phyloP scores from a whole-genome alignment of 2,888 invertebrate species.

The Scaptodrosophila latifasciaeformis region DNA sequence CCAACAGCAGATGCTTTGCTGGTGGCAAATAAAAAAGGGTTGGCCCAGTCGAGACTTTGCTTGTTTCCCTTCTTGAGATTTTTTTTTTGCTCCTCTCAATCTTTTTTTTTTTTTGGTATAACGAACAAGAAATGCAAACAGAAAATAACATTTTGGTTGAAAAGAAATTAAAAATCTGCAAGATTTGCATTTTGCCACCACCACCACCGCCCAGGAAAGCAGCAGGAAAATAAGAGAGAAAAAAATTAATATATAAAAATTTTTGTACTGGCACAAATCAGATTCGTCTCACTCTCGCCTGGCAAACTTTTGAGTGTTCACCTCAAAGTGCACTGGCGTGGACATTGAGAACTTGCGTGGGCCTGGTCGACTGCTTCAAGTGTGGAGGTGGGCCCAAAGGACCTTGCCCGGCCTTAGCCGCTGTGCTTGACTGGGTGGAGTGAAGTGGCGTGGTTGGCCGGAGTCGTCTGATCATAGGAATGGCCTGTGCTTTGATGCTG shows the following conservation, averaged over 20 bases:
- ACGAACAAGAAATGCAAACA: conserved; percentile 60
- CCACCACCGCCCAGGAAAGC: background rate
- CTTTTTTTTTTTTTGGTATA: conserved; percentile 23
- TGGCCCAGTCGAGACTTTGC: no score
- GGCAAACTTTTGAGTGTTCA: conserved; percentile 59
- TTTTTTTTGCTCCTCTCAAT: conserved; percentile 15
- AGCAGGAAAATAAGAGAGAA: conserved; percentile 14
- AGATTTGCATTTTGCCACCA: conserved; percentile 69
- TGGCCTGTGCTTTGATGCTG: conserved; percentile 31
- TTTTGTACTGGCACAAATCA: no score
- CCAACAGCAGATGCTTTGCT: conserved; percentile 28
- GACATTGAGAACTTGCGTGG: conserved; percentile 46
- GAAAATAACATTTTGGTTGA: conserved; percentile 63
- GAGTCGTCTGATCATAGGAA: conserved; percentile 18
- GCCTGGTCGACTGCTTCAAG: conserved; percentile 1
- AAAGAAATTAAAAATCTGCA: conserved; percentile 71
- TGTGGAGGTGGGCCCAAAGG: conserved; percentile 14
- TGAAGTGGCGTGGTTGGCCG: conserved; percentile 2
- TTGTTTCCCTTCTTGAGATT: conserved; percentile 16
- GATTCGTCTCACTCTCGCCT: no score
- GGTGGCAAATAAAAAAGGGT: conserved; percentile 53
- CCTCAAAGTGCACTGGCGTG: conserved; percentile 64
- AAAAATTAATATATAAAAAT: conserved; percentile 38
- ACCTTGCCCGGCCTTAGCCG: background rate
- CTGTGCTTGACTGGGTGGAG: conserved; percentile 1